Percentiles rank a stretch among this genome's conserved stretches.
These are phyloP conservation scores for Chaetops frenatus DNA, from an alignment of 2,113 vertebrate genomes.

Conservation along the genomic window DNA sequence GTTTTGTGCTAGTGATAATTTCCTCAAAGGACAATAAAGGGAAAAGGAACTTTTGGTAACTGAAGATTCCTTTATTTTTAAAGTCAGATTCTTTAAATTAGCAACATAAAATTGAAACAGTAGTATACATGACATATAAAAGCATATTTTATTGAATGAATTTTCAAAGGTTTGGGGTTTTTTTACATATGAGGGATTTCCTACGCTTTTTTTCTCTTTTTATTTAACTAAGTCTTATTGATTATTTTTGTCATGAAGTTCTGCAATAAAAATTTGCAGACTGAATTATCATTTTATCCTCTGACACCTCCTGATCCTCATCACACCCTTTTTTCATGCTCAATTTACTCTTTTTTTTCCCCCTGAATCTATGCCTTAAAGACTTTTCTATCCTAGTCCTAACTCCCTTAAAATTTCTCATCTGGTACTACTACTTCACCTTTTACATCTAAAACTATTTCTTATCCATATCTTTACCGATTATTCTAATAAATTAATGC, in stretches of 20 bases:
- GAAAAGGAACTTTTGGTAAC: background rate
- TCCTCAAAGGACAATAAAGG: background rate
- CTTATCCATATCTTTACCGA: background rate
- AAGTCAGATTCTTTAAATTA: background rate
- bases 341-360: background rate
- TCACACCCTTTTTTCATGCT: conserved; percentile 2
- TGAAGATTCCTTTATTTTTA: background rate
- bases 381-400: background rate
- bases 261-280: background rate
- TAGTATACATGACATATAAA: background rate
- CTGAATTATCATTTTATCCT: conserved; percentile 29
- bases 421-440: background rate
- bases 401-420: conserved; percentile 26
- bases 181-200: background rate
- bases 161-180: background rate
- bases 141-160: background rate
- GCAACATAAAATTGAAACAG: background rate
- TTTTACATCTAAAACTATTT: conserved; percentile 5
- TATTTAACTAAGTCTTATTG: background rate
- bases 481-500: background rate
- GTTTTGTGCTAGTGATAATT: background rate
- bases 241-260: background rate
- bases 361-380: background rate
- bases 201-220: background rate
- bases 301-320: background rate